Evolutionary conservation across 1,140 invertebrate species (phyloP), one percentile per base, ranked within the genome.

Genomic region (Hypsibius dujardini): DNA sequence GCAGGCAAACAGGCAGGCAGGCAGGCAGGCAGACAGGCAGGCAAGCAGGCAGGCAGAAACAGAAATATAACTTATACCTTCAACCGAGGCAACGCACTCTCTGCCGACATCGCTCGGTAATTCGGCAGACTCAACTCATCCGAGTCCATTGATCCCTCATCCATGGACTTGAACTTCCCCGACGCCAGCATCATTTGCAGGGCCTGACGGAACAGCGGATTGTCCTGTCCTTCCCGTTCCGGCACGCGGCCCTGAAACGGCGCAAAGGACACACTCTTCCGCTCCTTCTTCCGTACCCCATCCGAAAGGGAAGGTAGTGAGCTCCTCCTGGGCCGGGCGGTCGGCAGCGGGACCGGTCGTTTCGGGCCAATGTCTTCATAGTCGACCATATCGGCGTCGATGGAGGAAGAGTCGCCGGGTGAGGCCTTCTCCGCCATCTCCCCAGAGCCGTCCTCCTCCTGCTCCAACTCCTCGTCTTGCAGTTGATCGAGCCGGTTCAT

Each of bases 251-350:
- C 62, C 42, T 67, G 12, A 42, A 67, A 15, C 3, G 62, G 62
- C 12, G 62, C 62, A 45, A 67, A 67, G 12, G 62, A 15, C 12
- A 67, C 62, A 42, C 62, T 67, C 62, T 67, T 67, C 42, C 42
- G 12, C n/a, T 56, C 50, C 62, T 45, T 12, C 12, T 45, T 67
- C 42, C 12, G 12, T 45, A 15, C 45, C 12, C 62, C 62, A 3
- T 12, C 3, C 3, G 12, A 7, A 3, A 42, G 12, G 12, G 62
- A 67, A 3, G 62, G 62, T 7, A 67, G 62, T 12, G 62, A 67
- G 42, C 62, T 67, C 12, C 62, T 12, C 12, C 62, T 12, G 12
- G 62, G 62, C 42, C 62, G 62, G 62, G 12, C 62, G 12, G 12
- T 15, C 12, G 42, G 42, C 12, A 7, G 12, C 42, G 62, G 62